Evolutionary conservation across 2,888 invertebrate species (phyloP), one percentile per base, ranked within the genome.

Genomic region (Synanthedon andrenaeformis): DNA sequence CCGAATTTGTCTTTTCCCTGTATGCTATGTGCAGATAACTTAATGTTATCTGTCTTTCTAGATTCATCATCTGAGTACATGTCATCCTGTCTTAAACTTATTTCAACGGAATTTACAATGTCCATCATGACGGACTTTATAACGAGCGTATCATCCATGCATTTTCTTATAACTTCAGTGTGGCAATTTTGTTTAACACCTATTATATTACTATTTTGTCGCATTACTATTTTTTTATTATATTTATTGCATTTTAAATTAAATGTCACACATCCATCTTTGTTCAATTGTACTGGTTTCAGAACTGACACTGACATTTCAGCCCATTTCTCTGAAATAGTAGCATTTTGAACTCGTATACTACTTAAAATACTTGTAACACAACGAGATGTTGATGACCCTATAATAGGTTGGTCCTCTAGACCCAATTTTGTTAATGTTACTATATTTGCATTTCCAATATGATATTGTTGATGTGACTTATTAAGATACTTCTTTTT

Each of bases 41-140:
- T 12, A 12, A 42, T 4, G 42, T 42, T 53, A 49, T 58, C 56
- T 58, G 63, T 67, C 58, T 82, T 79, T 58, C 79, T 70, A 53
- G 73, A 67, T 49, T 88, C 71, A 41, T 77, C 66, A 49, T 59
- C 61, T 42, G 65, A 62, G 59, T 67, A 86, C 56, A 92, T 76
- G 2, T 78, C 74, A 64, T 91, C 87, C 69, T 90, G 90, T 56
- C 88, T 78, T 64, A 90, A 79, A 62, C 89, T 89, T 45, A 90
- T 89, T 67, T 91, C 90, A 42, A 92, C 89, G n/a, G 90, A 85
- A 60, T 87, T 82, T 54, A 92, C 70, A 63, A 92, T 85, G 57
- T 89, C 83, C 41, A 80, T 69, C 50, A 92, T 60, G 35, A 91
- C 73, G 6, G 74, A 74, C 67, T 79, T 45, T 13, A 45, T 73